Evolutionary conservation across 2,113 vertebrate genomes (phyloP).

Genomic region (Macquaria australasica): DNA sequence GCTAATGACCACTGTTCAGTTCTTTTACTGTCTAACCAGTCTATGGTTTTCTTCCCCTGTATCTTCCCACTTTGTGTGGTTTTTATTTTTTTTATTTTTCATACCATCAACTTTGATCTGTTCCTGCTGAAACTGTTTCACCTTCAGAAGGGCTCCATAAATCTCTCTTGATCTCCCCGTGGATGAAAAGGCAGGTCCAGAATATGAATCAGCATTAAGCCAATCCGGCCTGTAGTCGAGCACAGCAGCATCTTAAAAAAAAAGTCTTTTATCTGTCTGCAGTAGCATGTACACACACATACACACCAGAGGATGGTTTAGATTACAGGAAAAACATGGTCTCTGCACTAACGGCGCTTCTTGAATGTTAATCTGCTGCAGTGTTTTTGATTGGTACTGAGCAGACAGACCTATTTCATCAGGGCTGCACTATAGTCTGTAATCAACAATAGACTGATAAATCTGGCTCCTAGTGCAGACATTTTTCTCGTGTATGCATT

Average conservation of each 20-base stretch:
- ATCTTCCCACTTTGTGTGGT: conserved; percentile 28
- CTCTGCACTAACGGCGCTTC: conserved; percentile 14
- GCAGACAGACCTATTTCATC: conserved; percentile 33
- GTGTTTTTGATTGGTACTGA: conserved; percentile 22
- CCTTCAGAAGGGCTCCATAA: conserved; percentile 68
- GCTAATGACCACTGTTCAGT: not conserved
- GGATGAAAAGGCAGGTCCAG: conserved; percentile 65
- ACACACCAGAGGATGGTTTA: conserved; percentile 40
- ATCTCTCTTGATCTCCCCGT: conserved; percentile 68
- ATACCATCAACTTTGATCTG: conserved; percentile 70
- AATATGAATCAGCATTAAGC: conserved; percentile 73
- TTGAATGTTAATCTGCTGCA: conserved; percentile 57
- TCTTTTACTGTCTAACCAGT: conserved; percentile 16
- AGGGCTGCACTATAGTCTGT: not conserved
- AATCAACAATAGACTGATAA: not conserved
- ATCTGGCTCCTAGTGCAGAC: not conserved
- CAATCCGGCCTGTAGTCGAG: conserved; percentile 41
- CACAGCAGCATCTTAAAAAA: conserved; percentile 43
- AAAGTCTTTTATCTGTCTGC: conserved; percentile 64
- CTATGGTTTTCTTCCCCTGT: conserved; percentile 26
- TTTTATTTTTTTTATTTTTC: conserved; percentile 17
- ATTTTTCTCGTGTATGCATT: not conserved
- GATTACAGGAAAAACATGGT: conserved; percentile 43
- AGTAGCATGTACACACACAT: conserved; percentile 17
- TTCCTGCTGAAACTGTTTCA: conserved; percentile 61